A percentile compares a stretch with the other conserved stretches of the same genome.
Conservation (phyloP, 2,113 vertebrate genomes). For the Amazona guildingii region DNA sequence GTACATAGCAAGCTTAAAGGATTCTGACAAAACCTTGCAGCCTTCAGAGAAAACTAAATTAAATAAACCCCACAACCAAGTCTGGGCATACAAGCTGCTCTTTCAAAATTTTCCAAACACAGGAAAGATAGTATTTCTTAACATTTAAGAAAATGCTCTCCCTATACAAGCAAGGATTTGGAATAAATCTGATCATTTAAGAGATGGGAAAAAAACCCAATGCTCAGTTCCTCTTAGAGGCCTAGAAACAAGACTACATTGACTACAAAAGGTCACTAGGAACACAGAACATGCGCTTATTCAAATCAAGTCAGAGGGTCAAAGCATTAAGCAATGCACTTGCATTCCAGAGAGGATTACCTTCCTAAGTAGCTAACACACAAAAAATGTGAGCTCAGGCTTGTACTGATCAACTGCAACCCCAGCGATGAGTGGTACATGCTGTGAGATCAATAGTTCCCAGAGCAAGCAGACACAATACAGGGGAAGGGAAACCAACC, state of each 20-base stretch:
- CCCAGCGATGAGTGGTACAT: not conserved
- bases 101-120: not conserved
- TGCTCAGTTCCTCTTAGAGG: not conserved
- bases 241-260: not conserved
- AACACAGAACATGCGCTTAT: not conserved
- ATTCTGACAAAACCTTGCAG: not conserved
- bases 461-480: not conserved
- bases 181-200: not conserved
- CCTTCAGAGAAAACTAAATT: not conserved
- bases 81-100: not conserved
- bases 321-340: not conserved
- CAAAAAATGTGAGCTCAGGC: not conserved
- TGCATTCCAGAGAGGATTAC: slow-evolving; percentile 16
- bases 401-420: not conserved
- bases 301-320: slow-evolving; percentile 8
- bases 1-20: not conserved
- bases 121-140: not conserved
- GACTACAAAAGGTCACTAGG: not conserved
- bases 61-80: not conserved
- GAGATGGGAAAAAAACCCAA: not conserved
- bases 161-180: not conserved
- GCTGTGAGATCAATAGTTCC: not conserved
- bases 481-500: not conserved
- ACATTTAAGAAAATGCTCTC: not conserved
- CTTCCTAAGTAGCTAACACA: not conserved